Evolutionary conservation across 1,140 invertebrate species (phyloP), one percentile per base, ranked within the genome.

Genomic region (Cydia amplana): DNA sequence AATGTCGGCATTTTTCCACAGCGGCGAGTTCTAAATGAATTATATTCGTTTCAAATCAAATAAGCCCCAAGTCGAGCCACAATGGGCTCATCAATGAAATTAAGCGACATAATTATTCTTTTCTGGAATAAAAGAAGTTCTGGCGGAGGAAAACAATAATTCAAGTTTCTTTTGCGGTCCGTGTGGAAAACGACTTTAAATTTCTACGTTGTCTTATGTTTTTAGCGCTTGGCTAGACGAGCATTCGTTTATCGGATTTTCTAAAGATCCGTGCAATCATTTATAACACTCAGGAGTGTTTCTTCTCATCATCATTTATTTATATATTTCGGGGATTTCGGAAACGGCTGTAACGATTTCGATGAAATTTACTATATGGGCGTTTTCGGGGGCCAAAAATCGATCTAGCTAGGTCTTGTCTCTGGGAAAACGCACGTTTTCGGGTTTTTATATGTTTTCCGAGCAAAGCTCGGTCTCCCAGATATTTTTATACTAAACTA

Each of bases 101-200:
- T 89, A 87, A 83, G 80, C 78, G 82, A 86, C 81, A 77, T 83
- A 84, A 88, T 89, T 89, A 87, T 87, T 86, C 83, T 85, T 85
- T 85, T 81, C 74, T 75, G 74, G 63, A 78, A 82, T 74, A 82
- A 75, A 75, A 73, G 76, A 73, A 73, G 12, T 73, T 55, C 40
- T 23, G 10, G 3, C 20, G 28, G 43, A 23, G 23, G 40, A 73
- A 70, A 70, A 70, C 65, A 36, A 70, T 70, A 70, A 36, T 70
- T 70, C 28, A 70, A 70, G 65, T 60, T 36, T 70, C 65, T 70
- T 36, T n/a, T n/a, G 28, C 65, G 32, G 16, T 32, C 64, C 25
- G 64, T 36, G 65, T 70, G 65, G 65, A 36, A 70, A 70, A 70
- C 32, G 36, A 43, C 65, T 70, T 36, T 9, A 18, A 18, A n/a